Evolutionary conservation across 2,797 vertebrate species (phyloP), one percentile per base, ranked within the genome.

Genomic region (Thunnus albacares): DNA sequence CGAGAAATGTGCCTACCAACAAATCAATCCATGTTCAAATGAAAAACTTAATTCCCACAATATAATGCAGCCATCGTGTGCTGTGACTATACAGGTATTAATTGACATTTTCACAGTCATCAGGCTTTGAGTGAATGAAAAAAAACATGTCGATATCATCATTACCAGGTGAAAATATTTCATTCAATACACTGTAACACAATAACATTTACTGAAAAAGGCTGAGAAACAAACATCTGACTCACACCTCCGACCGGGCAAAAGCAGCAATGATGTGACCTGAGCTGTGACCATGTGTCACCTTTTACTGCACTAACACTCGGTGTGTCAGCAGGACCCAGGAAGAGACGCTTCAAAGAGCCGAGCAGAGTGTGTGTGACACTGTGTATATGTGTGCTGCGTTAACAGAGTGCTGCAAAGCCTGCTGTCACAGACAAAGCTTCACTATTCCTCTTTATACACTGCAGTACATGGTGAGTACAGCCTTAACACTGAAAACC

Each of bases 301-400:
- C 76, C 73, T 90, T 92, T 93, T 88, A 90, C 82, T 80, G 82
- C 83, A 24, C 69, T 79, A 69, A 85, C 81, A 82, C 81, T 69
- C 69, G 49, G 67, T 56, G 77, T 78, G 82, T 59, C 63, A 79
- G 47, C 72, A 62, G 74, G 35, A 72, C 51, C 73, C 84, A 87
- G 83, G 86, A 89, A 86, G 81, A 80, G 72, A 71, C 10, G 33
- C 82, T 88, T 89, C 81, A 94, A 89, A 90, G 85, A 80, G 45
- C 38, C 3, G 6, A 43, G 67, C 24, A 55, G 41, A 71, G 52
- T 53, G 61, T 24, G 56, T 71, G 58, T 63, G n/a, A 63, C 11
- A 52, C 8, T 28, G 71, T 57, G 49, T 30, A 53, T 57, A 52
- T 1, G 22, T 10, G 13, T 71, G 56, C 26, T 61, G 58, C 52